Conservation (phyloP, 2,797 vertebrate genomes). For the Ctenopoma multispine region DNA sequence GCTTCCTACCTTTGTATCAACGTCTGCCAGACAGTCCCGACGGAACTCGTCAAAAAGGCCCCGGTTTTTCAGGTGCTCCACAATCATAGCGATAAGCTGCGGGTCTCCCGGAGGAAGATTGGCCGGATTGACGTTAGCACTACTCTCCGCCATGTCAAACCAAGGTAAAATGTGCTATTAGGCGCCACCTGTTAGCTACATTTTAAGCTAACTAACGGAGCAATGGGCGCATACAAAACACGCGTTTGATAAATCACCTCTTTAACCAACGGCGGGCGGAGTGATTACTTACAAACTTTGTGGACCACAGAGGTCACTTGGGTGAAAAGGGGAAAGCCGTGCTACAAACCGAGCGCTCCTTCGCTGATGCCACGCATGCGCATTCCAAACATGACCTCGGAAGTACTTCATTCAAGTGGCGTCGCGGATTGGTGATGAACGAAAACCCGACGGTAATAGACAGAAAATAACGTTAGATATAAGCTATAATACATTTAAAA, state of each 20-base stretch:
- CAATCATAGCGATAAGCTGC: slow-evolving; percentile 94
- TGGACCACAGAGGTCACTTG: too few relatives aligned
- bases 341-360: slow-evolving; percentile 29
- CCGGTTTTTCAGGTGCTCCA: slow-evolving; percentile 96
- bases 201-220: slow-evolving; percentile 3
- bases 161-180: neutral
- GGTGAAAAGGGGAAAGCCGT: neutral
- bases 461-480: neutral
- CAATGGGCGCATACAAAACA: neutral
- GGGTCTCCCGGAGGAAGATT: slow-evolving; percentile 92
- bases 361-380: slow-evolving; percentile 36
- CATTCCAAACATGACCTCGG: slow-evolving; percentile 37
- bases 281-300: neutral
- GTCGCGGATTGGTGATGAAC: slow-evolving; percentile 44
- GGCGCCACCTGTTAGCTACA: slow-evolving; percentile 19
- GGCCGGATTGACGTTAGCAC: slow-evolving; percentile 50
- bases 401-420: slow-evolving; percentile 60
- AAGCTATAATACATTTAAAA: neutral
- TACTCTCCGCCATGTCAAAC: slow-evolving; percentile 78
- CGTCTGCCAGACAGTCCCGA: slow-evolving; percentile 96
- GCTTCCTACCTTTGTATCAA: slow-evolving; percentile 93
- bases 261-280: neutral
- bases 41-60: slow-evolving; percentile 97
- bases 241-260: neutral
- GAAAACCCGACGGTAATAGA: slow-evolving; percentile 6